Base-by-base conservation (phyloP, 2,888 invertebrate genomes). In the Smittia aterrima region DNA sequence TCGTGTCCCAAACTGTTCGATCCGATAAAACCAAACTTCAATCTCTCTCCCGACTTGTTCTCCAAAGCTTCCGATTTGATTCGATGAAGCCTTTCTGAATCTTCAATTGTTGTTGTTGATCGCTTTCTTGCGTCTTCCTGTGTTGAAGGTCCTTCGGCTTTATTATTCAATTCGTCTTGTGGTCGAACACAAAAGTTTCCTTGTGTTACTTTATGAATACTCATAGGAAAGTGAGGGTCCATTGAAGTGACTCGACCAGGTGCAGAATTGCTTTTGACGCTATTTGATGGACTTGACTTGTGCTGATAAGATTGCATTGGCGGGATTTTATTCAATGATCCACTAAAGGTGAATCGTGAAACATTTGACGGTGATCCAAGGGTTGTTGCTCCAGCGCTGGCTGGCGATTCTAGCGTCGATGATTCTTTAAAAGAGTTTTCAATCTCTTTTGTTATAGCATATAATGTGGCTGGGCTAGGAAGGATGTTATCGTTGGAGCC, bases 401-500 rank as follows among this genome's bases (percentile, higher is more conserved):
- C 77, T 72, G 72, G 47, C 66, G 53, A 71, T 41, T 73, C 74
- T 16, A 38, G 54, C 32, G 74, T 75, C 9, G 76, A 74, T 0
- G 85, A 80, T 77, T 89, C 88, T 74, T 95, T 87, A 75, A 82
- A 80, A 25, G 92, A 91, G 82, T 92, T 91, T 81, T 94, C 93
- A 79, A 94, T 90, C 84, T 93, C 93, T 80, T 90, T 84, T 1
- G 92, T 90, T 75, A 92, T 84, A 0, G 90, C 91, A 81, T 92
- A 91, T 76, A 92, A 90, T 64, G 92, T 91, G 67, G 90, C 90
- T 20, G 92, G 91, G 80, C 91, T 92, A 73, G 90, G 90, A 77
- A 92, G 83, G 27, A 89, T 86, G 74, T 85, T 84, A 40, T 67
- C 67, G 40, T 62, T 41, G 1, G 66, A 27, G 9, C 27, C 9